phyloP scores from a whole-genome alignment of 2,888 invertebrate species.

The Erebia ligea region DNA sequence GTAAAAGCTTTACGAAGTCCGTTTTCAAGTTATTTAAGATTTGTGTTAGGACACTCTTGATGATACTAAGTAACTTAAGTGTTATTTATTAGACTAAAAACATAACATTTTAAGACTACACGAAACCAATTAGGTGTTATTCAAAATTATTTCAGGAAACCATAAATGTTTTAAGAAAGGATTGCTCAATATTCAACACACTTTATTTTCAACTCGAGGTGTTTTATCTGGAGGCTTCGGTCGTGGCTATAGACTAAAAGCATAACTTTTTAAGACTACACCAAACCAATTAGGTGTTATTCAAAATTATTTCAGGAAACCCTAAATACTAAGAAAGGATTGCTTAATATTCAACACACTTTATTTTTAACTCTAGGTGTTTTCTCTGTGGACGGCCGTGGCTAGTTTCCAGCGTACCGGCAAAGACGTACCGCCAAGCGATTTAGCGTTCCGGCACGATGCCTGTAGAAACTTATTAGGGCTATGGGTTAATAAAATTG shows the following conservation, averaged over 20 bases:
- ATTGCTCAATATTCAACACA: no score
- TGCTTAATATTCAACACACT: no score
- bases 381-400: no score
- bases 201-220: no score
- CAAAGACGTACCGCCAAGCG: no score
- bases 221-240: neutral
- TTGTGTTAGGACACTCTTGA: neutral
- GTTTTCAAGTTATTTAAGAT: conserved; percentile 8
- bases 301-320: neutral
- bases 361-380: no score
- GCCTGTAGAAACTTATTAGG: no score
- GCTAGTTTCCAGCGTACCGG: no score
- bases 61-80: conserved; percentile 3
- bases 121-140: neutral
- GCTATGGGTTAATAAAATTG: no score
- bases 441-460: no score
- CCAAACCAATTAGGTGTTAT: neutral
- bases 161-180: neutral
- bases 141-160: neutral
- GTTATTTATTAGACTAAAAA: conserved; percentile 7
- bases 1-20: conserved; percentile 10
- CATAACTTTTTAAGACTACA: neutral
- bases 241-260: neutral
- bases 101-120: neutral
- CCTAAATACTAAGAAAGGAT: neutral